Evolutionary conservation across 2,797 vertebrate species (phyloP).

Genomic region (Oreochromis mossambicus): DNA sequence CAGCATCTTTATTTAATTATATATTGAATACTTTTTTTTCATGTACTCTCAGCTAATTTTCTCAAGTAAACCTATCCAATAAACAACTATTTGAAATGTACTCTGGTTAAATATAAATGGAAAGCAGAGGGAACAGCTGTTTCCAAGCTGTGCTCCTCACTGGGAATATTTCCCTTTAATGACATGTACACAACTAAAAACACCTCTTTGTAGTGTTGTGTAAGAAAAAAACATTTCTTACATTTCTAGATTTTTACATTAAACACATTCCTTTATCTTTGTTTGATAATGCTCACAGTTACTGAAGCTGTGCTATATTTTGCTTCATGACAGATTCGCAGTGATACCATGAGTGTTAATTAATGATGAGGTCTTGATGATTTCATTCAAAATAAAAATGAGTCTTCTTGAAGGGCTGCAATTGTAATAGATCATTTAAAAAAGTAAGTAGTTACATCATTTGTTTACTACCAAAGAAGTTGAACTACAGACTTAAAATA

Average conservation of each 20-base stretch:
- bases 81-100: background rate
- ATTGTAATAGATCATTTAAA: background rate
- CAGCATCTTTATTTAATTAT: no score
- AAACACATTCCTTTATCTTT: background rate
- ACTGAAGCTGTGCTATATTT: background rate
- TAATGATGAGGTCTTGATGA: background rate
- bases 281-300: background rate
- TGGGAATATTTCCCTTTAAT: background rate
- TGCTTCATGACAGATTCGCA: background rate
- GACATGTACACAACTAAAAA: background rate
- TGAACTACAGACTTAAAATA: background rate
- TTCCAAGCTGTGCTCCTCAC: background rate
- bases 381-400: background rate
- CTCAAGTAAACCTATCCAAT: background rate
- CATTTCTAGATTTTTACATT: background rate
- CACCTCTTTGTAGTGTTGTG: background rate
- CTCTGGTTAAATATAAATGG: background rate
- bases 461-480: background rate
- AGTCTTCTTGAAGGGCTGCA: background rate
- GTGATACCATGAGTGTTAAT: background rate
- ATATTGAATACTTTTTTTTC: background rate
- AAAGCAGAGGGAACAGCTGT: background rate
- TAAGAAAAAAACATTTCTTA: background rate
- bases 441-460: background rate
- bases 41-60: background rate